Conservation (phyloP, 2,888 invertebrate species). For the Antheraea yamamai region DNA sequence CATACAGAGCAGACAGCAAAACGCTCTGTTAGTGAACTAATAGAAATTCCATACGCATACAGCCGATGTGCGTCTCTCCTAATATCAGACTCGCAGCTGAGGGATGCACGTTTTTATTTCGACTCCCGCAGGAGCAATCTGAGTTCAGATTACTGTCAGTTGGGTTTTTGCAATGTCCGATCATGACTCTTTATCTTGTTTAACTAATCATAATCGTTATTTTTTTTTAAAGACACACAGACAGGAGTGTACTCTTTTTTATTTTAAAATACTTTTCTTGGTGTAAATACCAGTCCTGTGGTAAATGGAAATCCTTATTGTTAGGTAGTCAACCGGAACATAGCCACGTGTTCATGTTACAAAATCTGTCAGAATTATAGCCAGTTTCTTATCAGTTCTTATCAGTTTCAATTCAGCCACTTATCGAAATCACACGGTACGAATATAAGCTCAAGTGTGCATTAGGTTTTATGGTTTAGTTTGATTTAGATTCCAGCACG, state of each 20-base stretch:
- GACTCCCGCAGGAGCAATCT: conserved; percentile 50
- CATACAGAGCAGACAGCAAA: conserved; percentile 61
- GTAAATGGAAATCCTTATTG: no score
- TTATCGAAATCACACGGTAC: no score
- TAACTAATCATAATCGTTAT: not conserved
- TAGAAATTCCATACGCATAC: conserved; percentile 70
- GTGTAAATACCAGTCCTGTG: no score
- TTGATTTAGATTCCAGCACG: no score
- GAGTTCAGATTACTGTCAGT: conserved; percentile 26
- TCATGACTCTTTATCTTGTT: not conserved
- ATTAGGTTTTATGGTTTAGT: no score
- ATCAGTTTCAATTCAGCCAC: no score
- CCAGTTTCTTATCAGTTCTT: no score
- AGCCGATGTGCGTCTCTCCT: conserved; percentile 60
- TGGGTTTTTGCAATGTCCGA: conserved; percentile 2
- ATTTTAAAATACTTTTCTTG: not conserved
- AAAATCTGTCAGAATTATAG: no score
- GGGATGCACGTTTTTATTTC: conserved; percentile 57
- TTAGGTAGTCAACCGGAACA: no score
- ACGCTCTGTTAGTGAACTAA: conserved; percentile 64
- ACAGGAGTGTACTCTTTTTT: not conserved
- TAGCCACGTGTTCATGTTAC: no score
- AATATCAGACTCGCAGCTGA: conserved; percentile 59
- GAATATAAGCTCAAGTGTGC: no score
- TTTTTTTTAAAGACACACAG: no score